Evolutionary conservation across 2,888 invertebrate species (phyloP), one percentile per base, ranked within the genome.

Genomic region (Leptopilina syphax): DNA sequence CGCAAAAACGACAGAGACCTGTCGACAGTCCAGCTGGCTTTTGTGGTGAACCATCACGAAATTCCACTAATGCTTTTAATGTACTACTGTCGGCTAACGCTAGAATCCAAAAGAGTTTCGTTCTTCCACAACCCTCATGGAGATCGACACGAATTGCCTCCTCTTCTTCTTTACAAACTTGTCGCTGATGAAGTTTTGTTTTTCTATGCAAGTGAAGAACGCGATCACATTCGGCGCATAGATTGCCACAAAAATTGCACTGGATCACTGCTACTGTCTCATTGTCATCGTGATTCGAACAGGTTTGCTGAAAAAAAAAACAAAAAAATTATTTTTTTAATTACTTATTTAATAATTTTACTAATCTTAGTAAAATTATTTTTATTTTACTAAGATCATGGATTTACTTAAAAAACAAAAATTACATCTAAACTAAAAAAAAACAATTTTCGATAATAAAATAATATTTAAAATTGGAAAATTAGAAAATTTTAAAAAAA

Each of bases 271-370:
- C 99, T 13, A 95, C 94, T 0, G 98, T 99, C 89, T 96, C 95
- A 0, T 97, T 97, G 91, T 99, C 99, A 90, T 99, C 99, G 92
- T 99, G 99, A 92, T 99, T 99, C 77, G 95, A 95, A 92, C 99
- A 99, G 83, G 96, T 95, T 8, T 97, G 96, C 89, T 98, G 94
- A 3, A 91, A 18, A 18, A 18, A 18, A 18, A 18, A 18, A 18
- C 18, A 18, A 0, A 18, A 18, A 18, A 18, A 18, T 18, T 18
- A 18, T 18, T 18, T 18, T 18, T 18, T 18, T 18, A 18, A 18
- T 18, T 18, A 18, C 18, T 18, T 18, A 18, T 18, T 18, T 18
- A 18, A 18, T 18, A 18, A 18, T 18, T 18, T 18, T 18, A 18
- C 18, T 18, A 18, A 18, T 18, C 18, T 18, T 18, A 18, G 18